Evolutionary conservation across 2,888 invertebrate genomes (phyloP), one percentile per base, ranked within the genome.

Genomic region (Drosophila recens): DNA sequence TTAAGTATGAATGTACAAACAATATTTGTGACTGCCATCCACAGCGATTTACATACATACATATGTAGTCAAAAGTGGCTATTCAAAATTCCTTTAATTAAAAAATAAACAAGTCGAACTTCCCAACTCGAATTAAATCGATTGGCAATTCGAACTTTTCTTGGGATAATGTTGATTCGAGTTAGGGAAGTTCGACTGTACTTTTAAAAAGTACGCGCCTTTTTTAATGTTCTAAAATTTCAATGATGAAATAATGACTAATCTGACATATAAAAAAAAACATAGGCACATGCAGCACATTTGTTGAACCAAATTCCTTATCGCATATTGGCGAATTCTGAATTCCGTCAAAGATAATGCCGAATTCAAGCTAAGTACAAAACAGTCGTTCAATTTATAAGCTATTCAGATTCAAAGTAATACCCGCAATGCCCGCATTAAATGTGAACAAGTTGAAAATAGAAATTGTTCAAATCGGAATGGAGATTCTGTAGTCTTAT

Each of bases 401-500:
- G 30, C 8, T 30, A 30, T n/a, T 2, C 27, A n/a, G n/a, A 38
- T n/a, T 5, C 27, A n/a, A n/a, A 38, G 4, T n/a, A n/a, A 13
- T 38, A 38, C n/a, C 6, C 6, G 36, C n/a, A n/a, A 30, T 8
- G 8, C 30, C 30, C 30, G 8, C 30, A 30, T 30, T 30, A 30
- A 8, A 30, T n/a, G 4, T 20, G 6, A 8, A 23, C 23, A 23
- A 17, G 6, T 34, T 11, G 6, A 23, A 15, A 11, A n/a, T 23
- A 23, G 27, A 40, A 53, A 15, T 48, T 8, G 15, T 30, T 15
- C 15, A 51, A 53, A 15, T 13, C 27, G n/a, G 15, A 10, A 27
- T 40, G 27, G 23, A 27, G 38, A 53, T 53, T 38, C 23, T 27
- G 27, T 53, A 36, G 23, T 40, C 51, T 51, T 46, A 57, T 58